Evolutionary conservation across 2,113 vertebrate species (phyloP).

Genomic region (Neoarius graeffei): DNA sequence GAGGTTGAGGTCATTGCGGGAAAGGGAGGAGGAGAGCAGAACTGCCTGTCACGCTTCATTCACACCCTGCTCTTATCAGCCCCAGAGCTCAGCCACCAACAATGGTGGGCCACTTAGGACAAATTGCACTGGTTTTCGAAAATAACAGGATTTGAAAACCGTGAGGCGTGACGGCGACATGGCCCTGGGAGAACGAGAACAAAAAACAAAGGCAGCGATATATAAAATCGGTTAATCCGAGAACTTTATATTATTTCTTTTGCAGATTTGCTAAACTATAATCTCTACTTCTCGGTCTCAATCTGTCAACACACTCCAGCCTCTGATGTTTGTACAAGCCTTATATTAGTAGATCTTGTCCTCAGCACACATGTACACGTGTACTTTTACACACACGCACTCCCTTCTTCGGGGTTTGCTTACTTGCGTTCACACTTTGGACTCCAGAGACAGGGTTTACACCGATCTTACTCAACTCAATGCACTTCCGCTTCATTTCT

Average conservation of each 20-base stretch:
- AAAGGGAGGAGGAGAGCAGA: not conserved
- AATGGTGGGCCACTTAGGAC: conserved; percentile 55
- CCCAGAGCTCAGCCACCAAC: conserved; percentile 46
- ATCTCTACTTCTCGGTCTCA: conserved; percentile 52
- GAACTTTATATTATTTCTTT: not conserved
- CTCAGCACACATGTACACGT: conserved; percentile 23
- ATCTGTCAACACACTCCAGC: conserved; percentile 52
- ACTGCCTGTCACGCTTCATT: conserved; percentile 46
- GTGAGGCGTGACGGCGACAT: conserved; percentile 33
- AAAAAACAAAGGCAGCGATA: conserved; percentile 32
- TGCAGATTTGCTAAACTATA: conserved; percentile 54
- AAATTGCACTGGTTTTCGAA: conserved; percentile 57
- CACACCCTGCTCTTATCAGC: conserved; percentile 48
- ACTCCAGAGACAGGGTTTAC: conserved; percentile 18
- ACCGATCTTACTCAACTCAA: conserved; percentile 13
- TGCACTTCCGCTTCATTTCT: conserved; percentile 38
- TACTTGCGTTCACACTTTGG: conserved; percentile 20
- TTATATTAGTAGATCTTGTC: conserved; percentile 34
- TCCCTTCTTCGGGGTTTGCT: not conserved
- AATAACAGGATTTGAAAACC: conserved; percentile 48
- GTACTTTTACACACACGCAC: not conserved
- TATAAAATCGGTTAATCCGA: not conserved
- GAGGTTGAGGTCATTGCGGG: conserved; percentile 43
- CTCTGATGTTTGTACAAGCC: conserved; percentile 36
- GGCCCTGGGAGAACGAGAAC: not conserved